phyloP scores from a whole-genome alignment of 2,113 vertebrate genomes.

The Stigmatopora nigra region DNA sequence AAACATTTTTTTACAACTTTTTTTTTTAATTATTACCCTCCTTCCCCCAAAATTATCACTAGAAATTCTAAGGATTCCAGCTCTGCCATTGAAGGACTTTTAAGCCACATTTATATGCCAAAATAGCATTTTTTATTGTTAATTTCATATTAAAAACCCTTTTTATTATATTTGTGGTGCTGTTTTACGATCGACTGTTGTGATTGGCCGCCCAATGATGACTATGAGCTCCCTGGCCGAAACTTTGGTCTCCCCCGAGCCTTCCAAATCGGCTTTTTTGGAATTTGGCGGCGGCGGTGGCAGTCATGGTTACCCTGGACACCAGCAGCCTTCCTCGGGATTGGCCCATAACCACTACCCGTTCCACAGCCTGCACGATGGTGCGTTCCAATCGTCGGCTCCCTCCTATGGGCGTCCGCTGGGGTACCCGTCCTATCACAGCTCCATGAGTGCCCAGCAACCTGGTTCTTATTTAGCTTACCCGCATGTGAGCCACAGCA shows the following conservation, averaged over 20 bases:
- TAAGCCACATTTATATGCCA: not conserved
- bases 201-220: constrained; percentile 54
- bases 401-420: constrained; percentile 71
- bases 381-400: constrained; percentile 58
- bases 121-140: not conserved
- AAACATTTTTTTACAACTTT: not conserved
- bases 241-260: constrained; percentile 71
- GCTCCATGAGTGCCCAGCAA: constrained; percentile 61
- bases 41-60: no score
- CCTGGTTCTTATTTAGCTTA: constrained; percentile 73
- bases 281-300: constrained; percentile 65
- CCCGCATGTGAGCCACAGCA: constrained; percentile 65
- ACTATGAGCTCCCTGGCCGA: constrained; percentile 83
- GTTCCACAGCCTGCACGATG: constrained; percentile 69
- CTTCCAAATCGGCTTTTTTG: constrained; percentile 78
- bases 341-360: constrained; percentile 68
- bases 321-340: constrained; percentile 68
- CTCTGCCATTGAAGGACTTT: not conserved
- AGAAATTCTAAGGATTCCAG: not conserved
- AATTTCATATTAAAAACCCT: not conserved
- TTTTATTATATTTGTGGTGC: not conserved
- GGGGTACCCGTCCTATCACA: constrained; percentile 70
- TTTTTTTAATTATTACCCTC: not conserved
- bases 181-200: not conserved
- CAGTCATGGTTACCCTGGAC: constrained; percentile 61